Base-by-base conservation (phyloP, 37 sponge, comb jelly and placozoan genomes). In the Halichondria panicea region DNA sequence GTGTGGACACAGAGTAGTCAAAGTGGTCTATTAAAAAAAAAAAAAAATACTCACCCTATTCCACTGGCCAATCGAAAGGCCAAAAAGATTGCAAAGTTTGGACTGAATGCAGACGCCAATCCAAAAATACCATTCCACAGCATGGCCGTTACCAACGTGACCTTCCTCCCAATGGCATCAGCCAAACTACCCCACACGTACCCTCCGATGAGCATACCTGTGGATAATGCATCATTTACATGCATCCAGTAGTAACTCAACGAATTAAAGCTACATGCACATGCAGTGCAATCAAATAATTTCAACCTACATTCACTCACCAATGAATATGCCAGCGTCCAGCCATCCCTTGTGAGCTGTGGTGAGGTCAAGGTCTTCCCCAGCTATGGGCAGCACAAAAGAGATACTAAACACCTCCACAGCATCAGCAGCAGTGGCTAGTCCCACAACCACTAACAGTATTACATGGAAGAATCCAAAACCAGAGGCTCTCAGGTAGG, bases 181-280 rank as follows among this genome's bases (percentile, higher is more conserved):
- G 84, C 76, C 2, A 69, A 43, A 21, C 77, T 73, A 15, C 84
- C 84, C 73, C 72, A 77, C 25, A 77, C 34, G 54, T 77, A 77
- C 7, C 78, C 66, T 0, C 85, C 85, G 11, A 77, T 43, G 44
- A 77, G 34, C 85, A 84, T 84, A 6, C 85, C 85, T 45, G 74
- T 55, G 46, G 60, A 75, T 27, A 75, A 48, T 11, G 15, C 13
- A 11, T 18, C 52, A 48, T 48, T 18, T 15, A 48, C 52, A 48
- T 48, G 52, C 52, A 48, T 48, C 52, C 52, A 11, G 15, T 48
- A 48, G 13, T 48, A 11, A 48, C 52, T 48, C 13, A 18, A 48
- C 13, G 11, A 15, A 11, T 18, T 48, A 48, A 48, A n/a, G n/a
- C n/a, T 48, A 48, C 15, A 11, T 48, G 52, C 13, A 11, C 52